phyloP scores from a whole-genome alignment of 2,888 invertebrate species.

The Ormyrus thymus region DNA sequence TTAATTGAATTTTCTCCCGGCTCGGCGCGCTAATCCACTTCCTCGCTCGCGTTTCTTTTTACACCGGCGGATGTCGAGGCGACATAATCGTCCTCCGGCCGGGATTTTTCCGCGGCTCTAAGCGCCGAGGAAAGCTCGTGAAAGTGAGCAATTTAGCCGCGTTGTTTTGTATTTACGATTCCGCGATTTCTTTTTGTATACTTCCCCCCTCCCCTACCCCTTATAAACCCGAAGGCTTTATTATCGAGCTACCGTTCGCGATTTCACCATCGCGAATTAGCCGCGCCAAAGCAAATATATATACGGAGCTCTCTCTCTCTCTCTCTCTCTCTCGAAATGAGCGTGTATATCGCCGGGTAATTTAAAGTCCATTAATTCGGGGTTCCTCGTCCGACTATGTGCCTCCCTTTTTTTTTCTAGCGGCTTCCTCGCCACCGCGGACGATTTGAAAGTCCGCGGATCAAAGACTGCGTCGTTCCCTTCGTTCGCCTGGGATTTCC shows the following conservation, averaged over 20 bases:
- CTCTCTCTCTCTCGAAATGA: neutral
- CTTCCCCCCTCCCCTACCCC: neutral
- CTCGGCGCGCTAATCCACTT: no score
- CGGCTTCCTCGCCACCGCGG: neutral
- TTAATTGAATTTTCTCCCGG: no score
- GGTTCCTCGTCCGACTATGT: neutral
- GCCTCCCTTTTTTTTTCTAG: neutral
- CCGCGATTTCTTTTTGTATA: slow-evolving; percentile 5
- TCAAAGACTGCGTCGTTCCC: slow-evolving; percentile 21
- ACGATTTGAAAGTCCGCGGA: slow-evolving; percentile 35
- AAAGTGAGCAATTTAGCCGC: neutral
- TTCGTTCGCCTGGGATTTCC: slow-evolving; percentile 23
- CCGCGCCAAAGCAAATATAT: slow-evolving; percentile 33
- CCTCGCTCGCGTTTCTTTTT: no score
- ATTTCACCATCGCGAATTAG: slow-evolving; percentile 22
- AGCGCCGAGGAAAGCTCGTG: slow-evolving; percentile 26
- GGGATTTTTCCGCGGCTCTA: neutral
- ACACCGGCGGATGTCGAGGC: no score
- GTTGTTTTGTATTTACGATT: neutral
- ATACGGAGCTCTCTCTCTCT: neutral
- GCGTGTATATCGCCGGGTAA: slow-evolving; percentile 33
- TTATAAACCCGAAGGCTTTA: neutral
- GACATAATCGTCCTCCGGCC: no score
- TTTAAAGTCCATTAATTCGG: slow-evolving; percentile 46
- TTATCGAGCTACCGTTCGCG: neutral